Evolutionary conservation across 2,113 vertebrate genomes (phyloP), one percentile per base, ranked within the genome.

Genomic region (Datnioides undecimradiatus): DNA sequence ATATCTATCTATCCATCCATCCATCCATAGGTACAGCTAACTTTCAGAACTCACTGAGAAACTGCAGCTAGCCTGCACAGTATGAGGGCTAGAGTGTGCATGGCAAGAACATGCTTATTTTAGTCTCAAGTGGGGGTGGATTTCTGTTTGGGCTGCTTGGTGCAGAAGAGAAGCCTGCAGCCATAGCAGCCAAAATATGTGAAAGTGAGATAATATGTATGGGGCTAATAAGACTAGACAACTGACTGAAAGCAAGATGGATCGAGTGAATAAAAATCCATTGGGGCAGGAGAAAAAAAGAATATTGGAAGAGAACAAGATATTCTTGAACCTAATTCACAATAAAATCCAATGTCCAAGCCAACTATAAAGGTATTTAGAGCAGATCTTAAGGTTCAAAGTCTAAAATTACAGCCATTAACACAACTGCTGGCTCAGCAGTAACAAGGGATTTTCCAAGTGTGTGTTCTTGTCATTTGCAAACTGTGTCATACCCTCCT

Each of bases 121-220:
- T 49, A 76, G 73, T 59, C 16, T n/a, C 10, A 19, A 71, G 71
- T 54, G 80, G 80, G 79, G 63, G 72, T 59, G 63, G 63, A 52
- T 70, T 48, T 80, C 41, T 63, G 36, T 55, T 33, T 49, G 25
- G 10, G 19, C 16, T 59, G 11, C 34, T 67, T 34, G 48, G 40
- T 76, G 67, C 40, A 76, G 38, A 76, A 48, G 54, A 57, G 66
- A 72, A 54, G 76, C 72, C 71, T 51, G 54, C 43, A 66, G 73
- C 62, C 31, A 72, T 7, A 72, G 59, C 73, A 67, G 60, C 45
- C 65, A 72, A 33, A 76, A 16, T 73, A 25, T 65, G 48, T 68
- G 71, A 67, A 80, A 63, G 68, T 83, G 69, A 70, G 63, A 73
- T 68, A 57, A 41, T 54, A 76, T 66, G 34, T 57, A 76, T 58